phyloP scores from a whole-genome alignment of 2,113 vertebrate species.

The Tachycineta bicolor region DNA sequence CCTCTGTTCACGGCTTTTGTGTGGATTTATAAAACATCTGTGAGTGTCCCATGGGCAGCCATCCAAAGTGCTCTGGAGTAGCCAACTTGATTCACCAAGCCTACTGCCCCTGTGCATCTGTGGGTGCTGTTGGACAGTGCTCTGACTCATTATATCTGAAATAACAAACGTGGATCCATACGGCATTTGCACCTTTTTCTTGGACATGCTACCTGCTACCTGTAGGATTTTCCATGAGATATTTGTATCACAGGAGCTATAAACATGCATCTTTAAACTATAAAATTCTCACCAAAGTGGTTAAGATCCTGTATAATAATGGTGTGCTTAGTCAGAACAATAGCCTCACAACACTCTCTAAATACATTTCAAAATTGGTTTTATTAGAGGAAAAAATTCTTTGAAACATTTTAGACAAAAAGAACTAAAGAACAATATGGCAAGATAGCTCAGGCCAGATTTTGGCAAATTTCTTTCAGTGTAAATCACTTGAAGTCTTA shows the following conservation, averaged over 20 bases:
- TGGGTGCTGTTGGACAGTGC: background rate
- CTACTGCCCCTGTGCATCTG: background rate
- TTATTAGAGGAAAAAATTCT: background rate
- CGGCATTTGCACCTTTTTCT: rapidly evolving
- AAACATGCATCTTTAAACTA: background rate
- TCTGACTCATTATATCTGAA: background rate
- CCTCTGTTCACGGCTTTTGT: background rate
- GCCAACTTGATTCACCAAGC: background rate
- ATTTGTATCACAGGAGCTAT: background rate
- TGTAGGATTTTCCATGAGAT: background rate
- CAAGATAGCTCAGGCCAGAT: background rate
- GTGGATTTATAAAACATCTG: conserved; percentile 9
- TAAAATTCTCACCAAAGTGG: background rate
- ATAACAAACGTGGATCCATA: background rate
- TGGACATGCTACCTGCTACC: background rate
- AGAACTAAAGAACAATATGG: background rate
- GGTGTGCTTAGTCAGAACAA: background rate
- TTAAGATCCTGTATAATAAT: background rate
- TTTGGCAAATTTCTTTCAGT: background rate
- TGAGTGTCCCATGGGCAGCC: background rate
- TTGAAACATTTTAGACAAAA: background rate
- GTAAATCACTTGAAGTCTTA: background rate
- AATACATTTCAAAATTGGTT: background rate
- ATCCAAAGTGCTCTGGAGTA: background rate
- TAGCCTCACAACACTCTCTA: background rate